Evolutionary conservation across 2,797 vertebrate genomes (phyloP).

Genomic region (Pangasius sanitwongsei): DNA sequence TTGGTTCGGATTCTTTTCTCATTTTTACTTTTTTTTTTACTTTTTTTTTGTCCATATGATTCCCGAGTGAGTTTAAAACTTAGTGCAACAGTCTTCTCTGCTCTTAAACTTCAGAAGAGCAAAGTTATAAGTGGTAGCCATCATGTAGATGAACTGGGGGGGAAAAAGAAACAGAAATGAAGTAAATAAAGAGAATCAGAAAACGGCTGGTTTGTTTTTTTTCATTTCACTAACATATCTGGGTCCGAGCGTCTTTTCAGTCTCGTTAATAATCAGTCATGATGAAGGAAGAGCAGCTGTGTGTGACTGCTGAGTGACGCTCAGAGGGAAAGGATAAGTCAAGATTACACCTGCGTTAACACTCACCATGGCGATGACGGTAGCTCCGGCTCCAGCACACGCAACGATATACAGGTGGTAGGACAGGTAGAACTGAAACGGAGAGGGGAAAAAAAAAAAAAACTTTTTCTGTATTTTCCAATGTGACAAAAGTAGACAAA

Average conservation of each 20-base stretch:
- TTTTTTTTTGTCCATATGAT: slow-evolving; percentile 68
- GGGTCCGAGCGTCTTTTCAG: not conserved
- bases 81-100: slow-evolving; percentile 99
- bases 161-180: slow-evolving; percentile 83
- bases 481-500: not conserved
- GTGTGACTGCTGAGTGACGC: not conserved
- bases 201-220: too few relatives aligned
- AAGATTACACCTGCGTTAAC: not conserved
- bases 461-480: not conserved
- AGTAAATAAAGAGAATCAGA: slow-evolving; percentile 72
- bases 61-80: slow-evolving; percentile 88
- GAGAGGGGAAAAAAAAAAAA: slow-evolving; percentile 21
- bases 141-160: slow-evolving; percentile 99
- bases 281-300: not conserved
- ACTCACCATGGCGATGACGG: slow-evolving; percentile 97
- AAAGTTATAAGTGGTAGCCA: slow-evolving; percentile 99
- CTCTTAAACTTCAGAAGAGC: slow-evolving; percentile 99
- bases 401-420: slow-evolving; percentile 99
- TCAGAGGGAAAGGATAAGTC: not conserved
- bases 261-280: too few relatives aligned
- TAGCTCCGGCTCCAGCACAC: slow-evolving; percentile 96
- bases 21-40: slow-evolving; percentile 68
- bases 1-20: slow-evolving; percentile 71
- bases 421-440: slow-evolving; percentile 95
- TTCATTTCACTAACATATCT: not conserved